phyloP scores from a whole-genome alignment of 2,113 vertebrate genomes.

The Tympanuchus pallidicinctus region DNA sequence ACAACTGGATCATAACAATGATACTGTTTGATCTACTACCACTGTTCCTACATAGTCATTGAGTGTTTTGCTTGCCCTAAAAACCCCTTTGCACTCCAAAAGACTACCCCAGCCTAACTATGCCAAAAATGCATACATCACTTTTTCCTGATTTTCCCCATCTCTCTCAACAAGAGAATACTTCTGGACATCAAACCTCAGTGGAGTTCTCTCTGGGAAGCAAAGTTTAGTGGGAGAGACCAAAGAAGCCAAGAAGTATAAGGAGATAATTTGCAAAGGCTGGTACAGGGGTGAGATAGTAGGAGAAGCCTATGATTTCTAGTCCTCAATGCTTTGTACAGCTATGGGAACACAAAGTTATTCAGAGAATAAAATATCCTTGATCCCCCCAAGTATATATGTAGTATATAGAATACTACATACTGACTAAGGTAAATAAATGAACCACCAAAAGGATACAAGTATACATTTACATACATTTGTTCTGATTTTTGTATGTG shows the following conservation, averaged over 20 bases:
- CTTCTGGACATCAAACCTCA: not conserved
- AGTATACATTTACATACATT: not conserved
- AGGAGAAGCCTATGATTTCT: not conserved
- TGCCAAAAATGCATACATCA: not conserved
- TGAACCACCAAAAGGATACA: not conserved
- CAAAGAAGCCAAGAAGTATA: fast-evolving
- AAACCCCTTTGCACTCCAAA: not conserved
- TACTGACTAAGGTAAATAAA: not conserved
- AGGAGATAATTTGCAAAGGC: not conserved
- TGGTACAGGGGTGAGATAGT: not conserved
- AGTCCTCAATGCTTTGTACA: not conserved
- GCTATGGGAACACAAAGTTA: not conserved
- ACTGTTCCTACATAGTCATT: not conserved
- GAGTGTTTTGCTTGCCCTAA: not conserved
- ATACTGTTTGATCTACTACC: not conserved
- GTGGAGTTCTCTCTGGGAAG: not conserved
- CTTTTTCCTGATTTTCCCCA: not conserved
- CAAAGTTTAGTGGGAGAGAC: not conserved
- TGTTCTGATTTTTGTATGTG: not conserved
- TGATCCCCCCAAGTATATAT: not conserved
- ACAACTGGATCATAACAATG: not conserved
- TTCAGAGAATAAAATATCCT: not conserved
- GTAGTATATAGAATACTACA: no score
- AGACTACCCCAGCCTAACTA: not conserved
- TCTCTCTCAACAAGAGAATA: not conserved